These are phyloP conservation scores for Orchesella flavescens DNA, from an alignment of 2,888 invertebrate species.

Conservation along the genomic window DNA sequence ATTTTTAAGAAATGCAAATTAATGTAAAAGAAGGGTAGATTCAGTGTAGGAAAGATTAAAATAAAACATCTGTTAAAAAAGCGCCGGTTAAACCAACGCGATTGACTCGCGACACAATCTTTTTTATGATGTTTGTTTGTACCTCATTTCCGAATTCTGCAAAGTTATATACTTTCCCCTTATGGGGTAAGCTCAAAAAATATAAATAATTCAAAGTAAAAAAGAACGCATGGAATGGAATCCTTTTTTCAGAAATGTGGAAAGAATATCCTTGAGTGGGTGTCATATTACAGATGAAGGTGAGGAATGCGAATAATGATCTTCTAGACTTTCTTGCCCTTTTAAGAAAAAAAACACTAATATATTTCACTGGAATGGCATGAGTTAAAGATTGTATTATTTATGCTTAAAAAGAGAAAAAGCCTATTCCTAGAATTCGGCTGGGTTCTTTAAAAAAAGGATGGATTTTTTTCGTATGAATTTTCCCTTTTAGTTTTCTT, in stretches of 20 bases:
- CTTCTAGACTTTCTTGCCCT: constrained; percentile 20
- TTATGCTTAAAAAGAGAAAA: background rate
- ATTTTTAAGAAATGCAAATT: no score
- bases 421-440: background rate
- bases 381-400: constrained; percentile 16
- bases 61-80: no score
- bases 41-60: no score
- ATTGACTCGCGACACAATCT: no score
- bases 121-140: background rate
- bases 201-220: constrained; percentile 51
- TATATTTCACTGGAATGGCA: background rate
- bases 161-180: background rate
- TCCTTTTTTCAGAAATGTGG: background rate
- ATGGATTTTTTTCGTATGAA: no score
- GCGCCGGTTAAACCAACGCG: no score
- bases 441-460: no score
- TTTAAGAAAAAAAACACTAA: background rate
- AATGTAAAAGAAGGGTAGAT: no score
- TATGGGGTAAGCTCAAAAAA: constrained; percentile 24
- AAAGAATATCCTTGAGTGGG: background rate
- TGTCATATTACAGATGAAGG: background rate
- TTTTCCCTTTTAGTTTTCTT: no score
- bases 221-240: background rate
- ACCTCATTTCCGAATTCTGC: constrained; percentile 25
- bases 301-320: constrained; percentile 40